These are phyloP conservation scores for Tanypteryx hageni DNA, from an alignment of 2,888 invertebrate genomes.

Conservation along the genomic window DNA sequence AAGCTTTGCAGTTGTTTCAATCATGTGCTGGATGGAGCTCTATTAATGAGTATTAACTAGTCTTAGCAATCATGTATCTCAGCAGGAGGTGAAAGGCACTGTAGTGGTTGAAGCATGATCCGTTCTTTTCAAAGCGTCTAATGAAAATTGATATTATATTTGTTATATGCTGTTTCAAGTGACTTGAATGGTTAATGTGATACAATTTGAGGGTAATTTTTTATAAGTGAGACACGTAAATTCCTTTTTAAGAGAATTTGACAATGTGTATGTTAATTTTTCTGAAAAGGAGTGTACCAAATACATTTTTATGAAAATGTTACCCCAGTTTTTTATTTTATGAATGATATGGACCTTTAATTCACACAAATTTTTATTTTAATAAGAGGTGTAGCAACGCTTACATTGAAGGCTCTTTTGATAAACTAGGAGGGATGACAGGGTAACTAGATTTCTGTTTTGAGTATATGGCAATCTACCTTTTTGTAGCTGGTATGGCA, in stretches of 20 bases:
- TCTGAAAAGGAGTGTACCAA: conserved; percentile 55
- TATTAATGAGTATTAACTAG: conserved; percentile 39
- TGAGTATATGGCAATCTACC: no score
- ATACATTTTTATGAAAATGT: conserved; percentile 54
- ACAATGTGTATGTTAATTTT: conserved; percentile 42
- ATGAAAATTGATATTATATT: conserved; percentile 42
- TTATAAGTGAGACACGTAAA: conserved; percentile 27
- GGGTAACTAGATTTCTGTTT: no score
- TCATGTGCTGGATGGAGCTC: conserved; percentile 28
- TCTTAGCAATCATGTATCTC: conserved; percentile 44
- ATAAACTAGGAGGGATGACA: no score
- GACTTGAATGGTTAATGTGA: conserved; percentile 58
- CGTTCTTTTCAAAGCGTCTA: conserved; percentile 22
- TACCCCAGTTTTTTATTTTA: neutral
- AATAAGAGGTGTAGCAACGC: no score
- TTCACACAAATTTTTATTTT: no score
- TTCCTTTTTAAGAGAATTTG: conserved; percentile 56
- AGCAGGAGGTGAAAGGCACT: neutral
- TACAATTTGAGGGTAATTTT: conserved; percentile 56
- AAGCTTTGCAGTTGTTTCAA: conserved; percentile 56
- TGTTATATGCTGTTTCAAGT: conserved; percentile 51
- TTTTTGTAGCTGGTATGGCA: no score
- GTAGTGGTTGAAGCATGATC: conserved; percentile 19
- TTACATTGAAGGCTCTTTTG: no score
- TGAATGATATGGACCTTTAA: neutral